phyloP scores from a whole-genome alignment of 1,140 invertebrate genomes.

The Aethina tumida region DNA sequence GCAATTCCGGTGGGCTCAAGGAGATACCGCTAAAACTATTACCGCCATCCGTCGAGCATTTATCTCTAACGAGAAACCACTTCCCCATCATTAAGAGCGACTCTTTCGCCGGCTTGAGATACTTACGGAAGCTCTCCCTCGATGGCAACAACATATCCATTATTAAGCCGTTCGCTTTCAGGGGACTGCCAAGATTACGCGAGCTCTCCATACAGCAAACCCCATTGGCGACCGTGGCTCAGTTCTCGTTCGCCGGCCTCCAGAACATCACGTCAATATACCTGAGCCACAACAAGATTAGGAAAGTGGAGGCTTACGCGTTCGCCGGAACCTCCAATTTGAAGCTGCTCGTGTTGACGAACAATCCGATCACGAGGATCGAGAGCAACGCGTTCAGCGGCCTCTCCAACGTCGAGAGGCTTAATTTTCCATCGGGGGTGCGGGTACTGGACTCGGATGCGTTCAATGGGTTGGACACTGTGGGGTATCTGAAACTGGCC shows the following conservation, averaged over 20 bases:
- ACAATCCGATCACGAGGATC: constrained; percentile 66
- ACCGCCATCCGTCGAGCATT: constrained; percentile 63
- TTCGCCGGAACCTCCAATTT: constrained; percentile 77
- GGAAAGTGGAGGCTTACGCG: constrained; percentile 64
- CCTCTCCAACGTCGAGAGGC: constrained; percentile 62
- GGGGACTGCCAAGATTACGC: constrained; percentile 59
- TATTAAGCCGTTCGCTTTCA: constrained; percentile 73
- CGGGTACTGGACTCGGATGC: constrained; percentile 62
- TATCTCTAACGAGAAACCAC: constrained; percentile 71
- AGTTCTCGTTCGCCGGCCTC: constrained; percentile 70
- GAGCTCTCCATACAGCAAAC: constrained; percentile 76
- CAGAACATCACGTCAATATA: constrained; percentile 69
- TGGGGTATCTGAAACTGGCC: constrained; percentile 63
- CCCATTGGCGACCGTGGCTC: constrained; percentile 59
- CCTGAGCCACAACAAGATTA: constrained; percentile 67
- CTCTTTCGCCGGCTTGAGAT: constrained; percentile 61
- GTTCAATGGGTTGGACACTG: constrained; percentile 67
- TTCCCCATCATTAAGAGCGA: constrained; percentile 66
- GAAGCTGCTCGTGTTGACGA: constrained; percentile 58
- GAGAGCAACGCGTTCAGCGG: constrained; percentile 69
- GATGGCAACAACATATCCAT: constrained; percentile 71
- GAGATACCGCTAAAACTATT: constrained; percentile 64
- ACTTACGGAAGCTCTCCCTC: constrained; percentile 60
- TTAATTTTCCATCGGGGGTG: constrained; percentile 68
- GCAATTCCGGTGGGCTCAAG: constrained; percentile 68